Evolutionary conservation across 2,113 vertebrate species (phyloP), one percentile per base, ranked within the genome.

Genomic region (Plecotus auritus): DNA sequence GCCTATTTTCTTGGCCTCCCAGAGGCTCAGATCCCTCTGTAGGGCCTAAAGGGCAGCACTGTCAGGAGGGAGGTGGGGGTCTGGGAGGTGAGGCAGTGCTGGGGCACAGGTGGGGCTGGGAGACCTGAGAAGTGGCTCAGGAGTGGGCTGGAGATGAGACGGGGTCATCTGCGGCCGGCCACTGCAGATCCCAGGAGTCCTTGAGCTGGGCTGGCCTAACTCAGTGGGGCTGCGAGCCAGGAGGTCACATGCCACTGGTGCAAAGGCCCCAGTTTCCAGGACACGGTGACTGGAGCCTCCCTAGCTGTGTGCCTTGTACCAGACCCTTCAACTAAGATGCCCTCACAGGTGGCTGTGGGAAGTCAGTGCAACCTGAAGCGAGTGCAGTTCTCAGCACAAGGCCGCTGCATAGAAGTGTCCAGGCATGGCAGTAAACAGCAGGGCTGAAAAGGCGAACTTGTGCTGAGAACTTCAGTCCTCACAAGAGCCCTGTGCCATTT

Each of bases 11-110:
- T n/a, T 47, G 73, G 56, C 54, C 23, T 85, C 49, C 23, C 0
- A 20, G 40, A 77, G 42, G 47, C 66, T 77, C 47, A 9, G 26
- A 32, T 47, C 35, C 18, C 40, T 26, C 54, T 54, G 64, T 18
- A 1, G 4, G 3, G 49, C 1, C 5, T 0, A 0, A 4, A 59
- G 42, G 4, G n/a, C 1, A 22, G 67, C 67, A 8, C 20, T 32
- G 40, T 61, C 2, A 6, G 51, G 51, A 45, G 35, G 64, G 35
- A 45, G 12, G 12, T 8, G 17, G 61, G 23, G 2, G 9, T 78
- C 54, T 2, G 1, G 28, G 54, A 66, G 49, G 14, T 6, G 9
- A 64, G 45, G 13, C 61, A 49, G 72, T 14, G 26, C 73, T 2
- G 10, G 85, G 49, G 28, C 45, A 66, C 32, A n/a, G 59, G n/a